Conservation (phyloP, 2,113 vertebrate species). For the Cacatua alba region DNA sequence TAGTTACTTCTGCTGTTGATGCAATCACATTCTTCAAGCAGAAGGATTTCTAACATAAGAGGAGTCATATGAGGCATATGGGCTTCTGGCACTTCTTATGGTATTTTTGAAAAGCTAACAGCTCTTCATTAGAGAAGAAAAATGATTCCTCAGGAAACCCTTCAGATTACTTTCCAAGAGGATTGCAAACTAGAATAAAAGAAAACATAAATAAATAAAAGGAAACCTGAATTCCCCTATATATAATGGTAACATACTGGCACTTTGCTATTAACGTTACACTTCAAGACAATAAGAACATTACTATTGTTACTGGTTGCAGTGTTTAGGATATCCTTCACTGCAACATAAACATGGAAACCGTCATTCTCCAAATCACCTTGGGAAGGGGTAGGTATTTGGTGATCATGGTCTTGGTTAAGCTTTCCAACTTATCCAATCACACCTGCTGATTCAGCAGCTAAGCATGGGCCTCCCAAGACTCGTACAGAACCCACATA, state of each 20-base stretch:
- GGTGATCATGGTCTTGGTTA: background rate
- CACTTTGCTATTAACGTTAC: background rate
- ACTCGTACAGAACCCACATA: background rate
- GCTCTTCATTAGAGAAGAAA: background rate
- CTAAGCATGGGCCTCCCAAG: background rate
- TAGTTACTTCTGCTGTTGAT: background rate
- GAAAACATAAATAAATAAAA: background rate
- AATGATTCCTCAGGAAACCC: background rate
- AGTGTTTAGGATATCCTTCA: background rate
- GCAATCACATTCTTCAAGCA: background rate
- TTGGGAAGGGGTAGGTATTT: background rate
- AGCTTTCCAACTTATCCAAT: background rate
- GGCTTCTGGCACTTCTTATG: background rate
- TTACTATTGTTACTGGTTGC: background rate
- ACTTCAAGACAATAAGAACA: background rate
- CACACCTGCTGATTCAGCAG: background rate
- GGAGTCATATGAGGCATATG: background rate
- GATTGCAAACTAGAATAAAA: background rate
- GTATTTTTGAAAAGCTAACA: background rate
- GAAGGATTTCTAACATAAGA: background rate
- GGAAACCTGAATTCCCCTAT: background rate
- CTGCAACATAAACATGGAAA: background rate
- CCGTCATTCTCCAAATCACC: background rate
- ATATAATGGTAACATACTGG: background rate
- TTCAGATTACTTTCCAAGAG: background rate